Evolutionary conservation across 2,797 vertebrate genomes (phyloP).

Genomic region (Rhinichthys osculus): DNA sequence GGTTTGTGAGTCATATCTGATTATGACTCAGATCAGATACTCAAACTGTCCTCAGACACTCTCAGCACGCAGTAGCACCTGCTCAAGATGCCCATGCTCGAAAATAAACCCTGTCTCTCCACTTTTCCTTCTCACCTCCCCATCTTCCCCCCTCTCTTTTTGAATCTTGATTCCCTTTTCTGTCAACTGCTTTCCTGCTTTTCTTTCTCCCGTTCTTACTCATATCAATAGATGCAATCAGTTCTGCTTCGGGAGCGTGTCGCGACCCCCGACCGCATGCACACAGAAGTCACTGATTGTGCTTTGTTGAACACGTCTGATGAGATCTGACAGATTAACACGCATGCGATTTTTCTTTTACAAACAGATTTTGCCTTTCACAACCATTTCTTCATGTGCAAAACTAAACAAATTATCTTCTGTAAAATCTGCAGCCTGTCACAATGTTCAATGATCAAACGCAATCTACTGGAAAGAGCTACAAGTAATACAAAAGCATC

Average conservation of each 20-base stretch:
- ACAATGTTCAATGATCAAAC: background rate
- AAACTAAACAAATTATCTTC: background rate
- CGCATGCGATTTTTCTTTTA: background rate
- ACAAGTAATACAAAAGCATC: background rate
- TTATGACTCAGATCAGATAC: slow-evolving; percentile 46
- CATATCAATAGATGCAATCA: slow-evolving; percentile 47
- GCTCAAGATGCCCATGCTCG: slow-evolving; percentile 26
- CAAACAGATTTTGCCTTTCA: background rate
- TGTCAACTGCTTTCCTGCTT: slow-evolving; percentile 33
- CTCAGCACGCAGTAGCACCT: slow-evolving; percentile 41
- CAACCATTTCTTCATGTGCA: background rate
- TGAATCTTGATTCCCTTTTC: background rate
- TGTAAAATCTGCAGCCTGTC: background rate
- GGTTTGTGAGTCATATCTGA: slow-evolving; percentile 43
- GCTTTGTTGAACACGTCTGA: slow-evolving; percentile 37
- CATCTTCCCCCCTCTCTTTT: background rate
- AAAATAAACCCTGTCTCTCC: slow-evolving; percentile 38
- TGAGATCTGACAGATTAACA: slow-evolving; percentile 11
- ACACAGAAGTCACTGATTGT: slow-evolving; percentile 51
- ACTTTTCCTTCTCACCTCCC: slow-evolving; percentile 13
- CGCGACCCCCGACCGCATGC: slow-evolving; percentile 38
- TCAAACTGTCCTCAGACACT: slow-evolving; percentile 30
- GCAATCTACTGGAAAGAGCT: background rate
- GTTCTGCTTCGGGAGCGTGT: slow-evolving; percentile 2
- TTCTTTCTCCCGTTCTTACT: slow-evolving; percentile 14